Base-by-base conservation (phyloP, 2,888 invertebrate genomes). In the Ornithoptera alexandrae region DNA sequence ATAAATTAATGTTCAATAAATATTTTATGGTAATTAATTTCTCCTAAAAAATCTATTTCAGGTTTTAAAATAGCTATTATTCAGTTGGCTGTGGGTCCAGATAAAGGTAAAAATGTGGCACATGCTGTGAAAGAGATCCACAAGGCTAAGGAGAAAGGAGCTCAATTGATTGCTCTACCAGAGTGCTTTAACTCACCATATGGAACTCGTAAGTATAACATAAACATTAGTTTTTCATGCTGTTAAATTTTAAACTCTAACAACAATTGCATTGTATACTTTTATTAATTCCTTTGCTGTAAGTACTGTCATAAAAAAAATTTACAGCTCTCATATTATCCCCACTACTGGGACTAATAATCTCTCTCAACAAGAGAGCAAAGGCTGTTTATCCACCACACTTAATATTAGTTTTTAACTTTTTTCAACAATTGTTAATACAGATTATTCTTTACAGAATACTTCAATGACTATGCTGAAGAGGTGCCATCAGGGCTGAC, bases 161-260 rank as follows among this genome's bases (percentile, higher is more conserved):
- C 95, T 0, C 91, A 94, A 60, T 77, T 96, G 12, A 93, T 96
- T 10, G 94, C 94, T 1, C 81, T 96, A 50, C 96, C 95, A 0
- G 99, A 99, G 88, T 98, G 98, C 84, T 99, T 98, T 81, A 99
- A 98, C 84, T 97, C 97, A 20, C 98, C 98, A 0, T 98, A 98
- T 87, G 98, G 98, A 69, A 96, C 96, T 64, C 93, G 95, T 95
- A 87, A 88, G 87, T 77, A n/a, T 63, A 4, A n/a, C 39, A 39
- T 10, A 39, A 39, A 39, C 1, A 39, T 39, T 39, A 10, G 6
- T 5, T 3, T 30, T 30, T 30, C 30, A 2, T 30, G 30, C 30
- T 30, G 30, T 3, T 3, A 30, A 30, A 30, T 30, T 30, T 30
- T 4, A 24, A 30, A 5, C 30, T 30, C 30, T 30, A 30, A 30